Evolutionary conservation across 2,113 vertebrate species (phyloP).

Genomic region (Ammodytes dubius): DNA sequence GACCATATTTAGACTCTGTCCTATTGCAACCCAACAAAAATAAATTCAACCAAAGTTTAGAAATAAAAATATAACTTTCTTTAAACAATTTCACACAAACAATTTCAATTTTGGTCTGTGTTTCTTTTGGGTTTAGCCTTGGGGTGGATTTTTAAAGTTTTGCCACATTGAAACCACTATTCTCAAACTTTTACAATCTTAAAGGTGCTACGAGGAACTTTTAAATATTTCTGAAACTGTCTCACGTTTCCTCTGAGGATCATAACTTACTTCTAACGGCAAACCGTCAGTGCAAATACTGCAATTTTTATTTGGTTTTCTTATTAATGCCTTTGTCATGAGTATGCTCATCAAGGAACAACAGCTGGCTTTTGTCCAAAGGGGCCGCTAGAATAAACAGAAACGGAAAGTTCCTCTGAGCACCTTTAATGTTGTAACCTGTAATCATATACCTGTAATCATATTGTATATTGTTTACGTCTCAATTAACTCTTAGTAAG

Average conservation of each 20-base stretch:
- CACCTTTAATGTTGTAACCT: no score
- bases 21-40: slow-evolving; percentile 8
- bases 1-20: slow-evolving; percentile 48
- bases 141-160: not conserved
- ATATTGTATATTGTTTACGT: no score
- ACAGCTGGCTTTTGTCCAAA: no score
- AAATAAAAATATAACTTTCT: slow-evolving; percentile 15
- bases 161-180: not conserved
- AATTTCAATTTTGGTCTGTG: not conserved
- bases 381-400: no score
- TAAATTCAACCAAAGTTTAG: slow-evolving; percentile 21
- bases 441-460: no score
- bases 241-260: no score
- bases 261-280: no score
- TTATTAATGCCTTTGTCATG: no score
- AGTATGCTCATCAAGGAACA: no score
- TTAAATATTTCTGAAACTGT: no score
- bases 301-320: not conserved
- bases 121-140: not conserved
- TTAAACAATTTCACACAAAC: not conserved
- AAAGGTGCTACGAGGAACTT: not conserved
- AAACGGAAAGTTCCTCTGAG: no score
- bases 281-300: not conserved
- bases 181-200: not conserved
- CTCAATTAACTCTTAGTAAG: not conserved